Conservation (phyloP, 2,113 vertebrate genomes). For the Sinocyclocheilus rhinocerous region DNA sequence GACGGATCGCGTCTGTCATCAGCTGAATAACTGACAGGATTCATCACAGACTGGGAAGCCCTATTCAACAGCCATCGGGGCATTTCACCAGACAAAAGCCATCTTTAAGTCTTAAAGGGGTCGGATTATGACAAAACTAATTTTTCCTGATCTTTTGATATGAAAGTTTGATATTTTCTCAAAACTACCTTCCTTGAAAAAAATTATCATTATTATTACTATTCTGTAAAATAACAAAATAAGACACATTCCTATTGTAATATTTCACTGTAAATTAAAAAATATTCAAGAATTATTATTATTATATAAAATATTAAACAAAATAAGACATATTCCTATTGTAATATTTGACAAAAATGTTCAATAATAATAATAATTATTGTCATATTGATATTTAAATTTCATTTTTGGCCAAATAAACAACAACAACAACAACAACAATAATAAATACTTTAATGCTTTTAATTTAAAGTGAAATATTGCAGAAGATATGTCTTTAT, state of each 20-base stretch:
- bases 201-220: no score
- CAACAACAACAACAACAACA: no score
- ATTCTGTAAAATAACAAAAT: neutral
- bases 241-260: no score
- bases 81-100: neutral
- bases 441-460: no score
- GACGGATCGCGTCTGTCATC: neutral
- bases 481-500: no score
- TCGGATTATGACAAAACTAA: neutral
- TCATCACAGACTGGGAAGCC: constrained; percentile 1
- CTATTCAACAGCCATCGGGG: neutral
- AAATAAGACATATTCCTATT: neutral
- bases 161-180: neutral
- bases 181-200: neutral
- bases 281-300: no score
- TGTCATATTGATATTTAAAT: no score
- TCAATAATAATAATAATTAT: no score
- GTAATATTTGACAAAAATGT: no score
- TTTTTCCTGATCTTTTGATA: neutral
- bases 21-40: constrained; percentile 7
- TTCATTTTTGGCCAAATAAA: no score
- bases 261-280: no score
- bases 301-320: neutral
- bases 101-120: neutral
- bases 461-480: no score